Evolutionary conservation across 2,888 invertebrate species (phyloP), one percentile per base, ranked within the genome.

Genomic region (Epistrophe grossulariae): DNA sequence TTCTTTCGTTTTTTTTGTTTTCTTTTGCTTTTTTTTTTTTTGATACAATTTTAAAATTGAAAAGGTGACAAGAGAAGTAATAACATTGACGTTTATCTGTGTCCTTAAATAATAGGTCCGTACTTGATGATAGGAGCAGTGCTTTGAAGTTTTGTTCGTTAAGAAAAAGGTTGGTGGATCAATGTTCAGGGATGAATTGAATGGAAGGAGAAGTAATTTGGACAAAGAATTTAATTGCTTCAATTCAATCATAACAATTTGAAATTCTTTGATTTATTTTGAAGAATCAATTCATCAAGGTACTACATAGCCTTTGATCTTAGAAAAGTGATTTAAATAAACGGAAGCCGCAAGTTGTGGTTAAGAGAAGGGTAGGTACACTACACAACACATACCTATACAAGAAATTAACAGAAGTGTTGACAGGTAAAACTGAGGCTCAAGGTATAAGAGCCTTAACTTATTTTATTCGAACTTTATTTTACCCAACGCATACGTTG

Each of bases 31-130:
- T 45, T n/a, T 38, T 55, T 6, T 19, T 64, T 24, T 28, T 9
- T 15, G 62, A 64, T 40, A 43, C 19, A 43, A 43, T n/a, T 43
- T 24, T 24, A 19, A 60, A 31, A 19, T 38, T 13, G 38, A 6
- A 45, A 64, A 43, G 43, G 43, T 64, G 24, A 40, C 9, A 64
- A 28, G 24, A 64, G 24, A 38, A 28, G 43, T 62, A 15, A n/a
- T 43, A 15, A 19, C 28, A 64, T 64, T 43, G 62, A 43, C 19
- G 24, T 43, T 43, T 43, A 15, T 28, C 43, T n/a, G 43, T 15
- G 28, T n/a, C 19, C n/a, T 43, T 28, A 24, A 43, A 28, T 64
- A n/a, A 24, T 24, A 64, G 45, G 15, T 11, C 24, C 13, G 19
- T 13, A 5, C 2, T 11, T 19, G 50, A 19, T 50, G 19, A 24